Evolutionary conservation across 2,888 invertebrate species (phyloP).

Genomic region (Scaeva pyrastri): DNA sequence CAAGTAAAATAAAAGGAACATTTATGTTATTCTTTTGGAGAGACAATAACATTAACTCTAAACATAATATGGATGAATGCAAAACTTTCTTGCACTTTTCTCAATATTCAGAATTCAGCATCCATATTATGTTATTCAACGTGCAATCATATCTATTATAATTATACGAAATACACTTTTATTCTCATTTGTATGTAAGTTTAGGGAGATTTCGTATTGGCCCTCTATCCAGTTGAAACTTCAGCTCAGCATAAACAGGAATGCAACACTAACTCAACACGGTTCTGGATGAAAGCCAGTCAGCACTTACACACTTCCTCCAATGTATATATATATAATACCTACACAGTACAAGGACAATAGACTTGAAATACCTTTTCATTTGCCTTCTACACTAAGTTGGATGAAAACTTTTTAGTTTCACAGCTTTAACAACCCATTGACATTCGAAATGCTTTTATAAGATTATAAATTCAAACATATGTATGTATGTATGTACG

Average conservation of each 20-base stretch:
- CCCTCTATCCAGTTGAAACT: neutral
- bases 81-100: slow-evolving; percentile 41
- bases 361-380: slow-evolving; percentile 53
- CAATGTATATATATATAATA: slow-evolving; percentile 5
- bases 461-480: slow-evolving; percentile 29
- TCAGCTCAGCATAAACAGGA: neutral
- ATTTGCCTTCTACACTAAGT: slow-evolving; percentile 25
- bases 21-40: too few species aligned
- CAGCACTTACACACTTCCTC: slow-evolving; percentile 18
- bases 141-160: slow-evolving; percentile 61
- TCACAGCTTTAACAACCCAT: slow-evolving; percentile 41
- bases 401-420: slow-evolving; percentile 20
- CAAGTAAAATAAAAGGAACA: too few species aligned
- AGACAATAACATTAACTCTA: neutral
- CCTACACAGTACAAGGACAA: slow-evolving; percentile 40
- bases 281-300: slow-evolving; percentile 24
- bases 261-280: slow-evolving; percentile 16
- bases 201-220: slow-evolving; percentile 29
- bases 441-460: slow-evolving; percentile 53
- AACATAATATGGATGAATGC: neutral
- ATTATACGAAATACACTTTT: slow-evolving; percentile 48
- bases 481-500: neutral
- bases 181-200: slow-evolving; percentile 55
- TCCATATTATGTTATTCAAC: slow-evolving; percentile 35
- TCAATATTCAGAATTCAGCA: slow-evolving; percentile 38